Base-by-base conservation (phyloP, 2,797 vertebrate species). In the Hemibagrus guttatus region DNA sequence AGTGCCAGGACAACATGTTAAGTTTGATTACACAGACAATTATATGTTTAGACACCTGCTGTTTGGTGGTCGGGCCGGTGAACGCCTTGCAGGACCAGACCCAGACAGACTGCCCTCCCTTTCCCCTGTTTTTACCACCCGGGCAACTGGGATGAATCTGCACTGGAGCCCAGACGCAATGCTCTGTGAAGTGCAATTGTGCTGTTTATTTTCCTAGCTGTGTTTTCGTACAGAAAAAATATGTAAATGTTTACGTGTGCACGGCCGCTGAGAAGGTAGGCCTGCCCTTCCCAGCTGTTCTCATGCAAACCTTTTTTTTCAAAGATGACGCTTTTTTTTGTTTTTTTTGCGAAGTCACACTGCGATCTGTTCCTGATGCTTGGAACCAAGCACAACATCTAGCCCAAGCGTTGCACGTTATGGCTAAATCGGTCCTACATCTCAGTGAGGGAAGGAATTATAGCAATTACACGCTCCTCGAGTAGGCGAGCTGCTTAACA, bases 171-270 rank as follows among this genome's bases (percentile, higher is more conserved):
- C 75, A 90, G 87, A 88, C 79, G 87, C 83, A 87, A 84, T 89
- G 85, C 85, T 91, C 88, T 88, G 90, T 85, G 89, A 89, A 87
- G 82, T 85, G 81, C 84, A 88, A 90, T 91, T 83, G 79, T 84
- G 84, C 87, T 90, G 88, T 91, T 92, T 92, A 88, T 90, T 91
- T 89, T 82, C 85, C 80, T 86, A 87, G 81, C 88, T 56, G 78
- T 90, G 89, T 91, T 93, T 89, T 87, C 35, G 63, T 90, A 86
- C 87, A 85, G 89, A 87, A 84, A 74, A 90, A 85, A 90, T 90
- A 91, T 93, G 90, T 91, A 92, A 93, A 93, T 92, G 91, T 93
- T 94, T 92, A 92, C 64, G 54, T 23, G 12, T 89, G 85, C 83
- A 68, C 81, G 84, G 84, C 74, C 49, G 68, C 56, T 76, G 68